These are phyloP conservation scores for Danio tinwini DNA, from an alignment of 2,797 vertebrate species.

Conservation along the genomic window DNA sequence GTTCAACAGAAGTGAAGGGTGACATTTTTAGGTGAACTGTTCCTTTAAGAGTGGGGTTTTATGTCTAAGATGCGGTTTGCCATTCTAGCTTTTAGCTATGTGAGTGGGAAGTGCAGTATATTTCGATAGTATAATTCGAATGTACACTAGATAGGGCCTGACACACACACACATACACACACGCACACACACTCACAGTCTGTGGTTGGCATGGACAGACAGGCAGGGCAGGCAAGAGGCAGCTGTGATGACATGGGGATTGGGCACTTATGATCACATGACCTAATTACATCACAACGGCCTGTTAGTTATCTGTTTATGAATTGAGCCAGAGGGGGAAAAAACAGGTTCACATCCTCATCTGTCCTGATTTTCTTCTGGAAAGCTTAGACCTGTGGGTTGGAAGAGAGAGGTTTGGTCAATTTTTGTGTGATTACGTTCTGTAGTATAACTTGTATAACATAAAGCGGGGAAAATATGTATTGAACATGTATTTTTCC, in stretches of 20 bases:
- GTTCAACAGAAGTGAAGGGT: no score
- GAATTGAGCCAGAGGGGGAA: conserved; percentile 41
- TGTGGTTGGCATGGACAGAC: conserved; percentile 32
- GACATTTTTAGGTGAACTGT: no score
- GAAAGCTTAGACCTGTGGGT: conserved; percentile 92
- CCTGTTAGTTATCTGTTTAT: conserved; percentile 28
- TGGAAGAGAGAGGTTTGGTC: neutral
- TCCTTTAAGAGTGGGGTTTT: conserved; percentile 10
- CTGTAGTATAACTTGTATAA: no score
- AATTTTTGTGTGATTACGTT: neutral
- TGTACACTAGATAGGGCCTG: conserved; percentile 50
- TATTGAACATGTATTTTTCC: no score
- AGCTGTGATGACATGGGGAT: conserved; percentile 53
- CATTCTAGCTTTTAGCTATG: conserved; percentile 44
- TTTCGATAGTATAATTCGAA: conserved; percentile 3
- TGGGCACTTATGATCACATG: conserved; percentile 50
- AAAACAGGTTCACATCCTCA: conserved; percentile 85
- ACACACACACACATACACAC: conserved; percentile 40
- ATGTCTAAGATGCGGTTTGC: conserved; percentile 30
- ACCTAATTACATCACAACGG: conserved; percentile 58
- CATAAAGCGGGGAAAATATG: no score
- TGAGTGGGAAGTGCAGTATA: conserved; percentile 33
- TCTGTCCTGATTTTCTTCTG: conserved; percentile 91
- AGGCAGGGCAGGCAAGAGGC: conserved; percentile 42
- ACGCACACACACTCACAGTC: conserved; percentile 19